phyloP scores from a whole-genome alignment of 2,113 vertebrate genomes.

The Embiotoca jacksoni region DNA sequence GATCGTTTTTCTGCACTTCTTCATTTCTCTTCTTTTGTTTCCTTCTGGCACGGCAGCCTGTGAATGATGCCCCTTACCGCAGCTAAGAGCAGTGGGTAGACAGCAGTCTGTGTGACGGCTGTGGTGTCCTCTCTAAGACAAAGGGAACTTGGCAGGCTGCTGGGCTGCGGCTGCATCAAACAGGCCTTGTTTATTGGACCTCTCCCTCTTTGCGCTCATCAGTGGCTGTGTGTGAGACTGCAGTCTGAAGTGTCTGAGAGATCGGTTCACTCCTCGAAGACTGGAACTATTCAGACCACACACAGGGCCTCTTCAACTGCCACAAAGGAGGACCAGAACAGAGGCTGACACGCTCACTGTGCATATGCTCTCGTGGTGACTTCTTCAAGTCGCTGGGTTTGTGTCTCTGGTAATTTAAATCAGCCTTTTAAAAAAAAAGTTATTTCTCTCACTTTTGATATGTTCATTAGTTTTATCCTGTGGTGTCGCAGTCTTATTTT shows the following conservation, averaged over 20 bases:
- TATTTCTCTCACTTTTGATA: slow-evolving; percentile 6
- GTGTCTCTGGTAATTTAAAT: slow-evolving; percentile 32
- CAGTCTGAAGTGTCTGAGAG: slow-evolving; percentile 73
- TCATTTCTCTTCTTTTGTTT: slow-evolving; percentile 11
- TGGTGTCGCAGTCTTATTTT: slow-evolving; percentile 3
- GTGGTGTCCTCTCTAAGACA: slow-evolving; percentile 79
- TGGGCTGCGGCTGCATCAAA: slow-evolving; percentile 79
- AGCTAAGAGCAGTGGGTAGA: slow-evolving; percentile 74
- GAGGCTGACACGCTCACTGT: slow-evolving; percentile 49
- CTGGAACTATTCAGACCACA: slow-evolving; percentile 80
- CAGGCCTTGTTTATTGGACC: slow-evolving; percentile 80
- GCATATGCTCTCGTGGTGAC: slow-evolving; percentile 46
- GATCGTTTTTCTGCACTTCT: slow-evolving; percentile 9
- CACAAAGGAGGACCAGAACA: slow-evolving; percentile 68
- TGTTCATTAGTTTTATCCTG: slow-evolving; percentile 15
- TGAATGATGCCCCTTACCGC: slow-evolving; percentile 74
- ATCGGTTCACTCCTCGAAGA: slow-evolving; percentile 68
- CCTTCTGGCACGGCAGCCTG: slow-evolving; percentile 62
- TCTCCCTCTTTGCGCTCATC: slow-evolving; percentile 70
- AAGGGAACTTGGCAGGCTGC: slow-evolving; percentile 81
- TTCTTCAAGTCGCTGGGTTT: slow-evolving; percentile 30
- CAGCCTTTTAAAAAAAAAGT: not conserved
- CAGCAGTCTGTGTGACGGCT: slow-evolving; percentile 75
- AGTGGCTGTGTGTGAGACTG: slow-evolving; percentile 61
- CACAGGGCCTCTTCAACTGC: slow-evolving; percentile 69